Conservation (phyloP, 1,140 invertebrate species). For the Planococcus citri region DNA sequence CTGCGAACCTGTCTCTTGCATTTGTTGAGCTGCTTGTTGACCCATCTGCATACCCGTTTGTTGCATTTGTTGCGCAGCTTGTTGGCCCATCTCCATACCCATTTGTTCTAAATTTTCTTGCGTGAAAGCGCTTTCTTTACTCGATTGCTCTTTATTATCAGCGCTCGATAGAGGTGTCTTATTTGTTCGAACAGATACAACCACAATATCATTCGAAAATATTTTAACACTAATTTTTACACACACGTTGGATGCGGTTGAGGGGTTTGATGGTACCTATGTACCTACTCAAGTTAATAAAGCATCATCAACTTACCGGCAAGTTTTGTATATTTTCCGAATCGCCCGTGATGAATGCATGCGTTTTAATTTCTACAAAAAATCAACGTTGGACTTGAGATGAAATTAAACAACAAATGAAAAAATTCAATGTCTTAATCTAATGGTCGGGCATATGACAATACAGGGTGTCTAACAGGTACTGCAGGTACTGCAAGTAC, state of each 20-base stretch:
- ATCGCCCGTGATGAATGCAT: not conserved
- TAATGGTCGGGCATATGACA: too few relatives aligned
- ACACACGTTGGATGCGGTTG: too few relatives aligned
- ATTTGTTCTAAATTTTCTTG: conserved; percentile 11
- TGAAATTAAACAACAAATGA: too few relatives aligned
- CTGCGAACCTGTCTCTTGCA: not conserved
- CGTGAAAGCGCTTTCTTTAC: not conserved
- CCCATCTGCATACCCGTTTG: not conserved
- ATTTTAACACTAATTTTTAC: not conserved
- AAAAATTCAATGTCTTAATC: not conserved
- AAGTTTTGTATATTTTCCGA: not conserved
- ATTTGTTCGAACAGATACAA: not conserved
- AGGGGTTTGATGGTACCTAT: not conserved
- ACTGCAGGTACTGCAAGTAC: not conserved
- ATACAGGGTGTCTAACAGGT: not conserved
- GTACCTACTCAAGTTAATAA: too few relatives aligned
- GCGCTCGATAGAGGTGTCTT: not conserved
- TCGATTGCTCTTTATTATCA: not conserved
- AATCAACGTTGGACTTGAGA: too few relatives aligned
- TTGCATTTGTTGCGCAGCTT: not conserved
- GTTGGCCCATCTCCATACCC: not conserved
- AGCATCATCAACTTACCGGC: too few relatives aligned
- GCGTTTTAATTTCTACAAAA: too few relatives aligned
- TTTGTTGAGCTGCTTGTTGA: not conserved
- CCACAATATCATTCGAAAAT: not conserved